These are phyloP conservation scores for Cebus imitator DNA, from an alignment of 2,113 vertebrate genomes.

Conservation along the genomic window DNA sequence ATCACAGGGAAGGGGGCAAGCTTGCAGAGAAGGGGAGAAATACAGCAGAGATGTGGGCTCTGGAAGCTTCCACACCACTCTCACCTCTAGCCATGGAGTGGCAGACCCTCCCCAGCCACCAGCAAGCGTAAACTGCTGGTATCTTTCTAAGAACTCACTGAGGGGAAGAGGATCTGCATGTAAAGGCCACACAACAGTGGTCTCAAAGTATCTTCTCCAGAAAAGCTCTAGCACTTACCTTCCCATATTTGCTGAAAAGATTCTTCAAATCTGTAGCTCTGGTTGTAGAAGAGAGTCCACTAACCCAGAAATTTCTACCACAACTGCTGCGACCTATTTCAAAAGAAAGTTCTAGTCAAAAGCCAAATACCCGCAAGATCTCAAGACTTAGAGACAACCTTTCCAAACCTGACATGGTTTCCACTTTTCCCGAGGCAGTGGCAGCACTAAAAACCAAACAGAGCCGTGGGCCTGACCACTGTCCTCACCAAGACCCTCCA, in stretches of 20 bases:
- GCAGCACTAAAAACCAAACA: not conserved
- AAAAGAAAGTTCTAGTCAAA: conserved; percentile 58
- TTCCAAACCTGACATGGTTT: not conserved
- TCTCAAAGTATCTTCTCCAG: not conserved
- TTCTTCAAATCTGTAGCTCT: conserved; percentile 98
- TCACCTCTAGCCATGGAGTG: not conserved
- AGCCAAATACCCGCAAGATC: not conserved
- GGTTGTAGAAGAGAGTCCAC: conserved; percentile 96
- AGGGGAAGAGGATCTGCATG: rapidly evolving
- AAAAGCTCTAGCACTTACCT: conserved; percentile 84
- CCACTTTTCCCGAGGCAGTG: not conserved
- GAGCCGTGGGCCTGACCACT: rapidly evolving
- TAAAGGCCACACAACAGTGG: rapidly evolving
- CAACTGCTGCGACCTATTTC: conserved; percentile 82
- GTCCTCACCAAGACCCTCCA: not conserved
- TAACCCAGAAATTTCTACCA: conserved; percentile 98
- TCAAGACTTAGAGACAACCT: not conserved
- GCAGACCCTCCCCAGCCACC: not conserved
- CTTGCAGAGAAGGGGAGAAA: not conserved
- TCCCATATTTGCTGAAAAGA: conserved; percentile 97
- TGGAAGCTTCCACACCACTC: not conserved
- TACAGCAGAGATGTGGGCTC: too few species aligned
- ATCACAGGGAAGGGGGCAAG: too few species aligned
- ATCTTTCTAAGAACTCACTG: not conserved
- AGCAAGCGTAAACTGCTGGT: not conserved